Base-by-base conservation (phyloP, 1,140 invertebrate genomes). In the Yoshiicerus persimilis region DNA sequence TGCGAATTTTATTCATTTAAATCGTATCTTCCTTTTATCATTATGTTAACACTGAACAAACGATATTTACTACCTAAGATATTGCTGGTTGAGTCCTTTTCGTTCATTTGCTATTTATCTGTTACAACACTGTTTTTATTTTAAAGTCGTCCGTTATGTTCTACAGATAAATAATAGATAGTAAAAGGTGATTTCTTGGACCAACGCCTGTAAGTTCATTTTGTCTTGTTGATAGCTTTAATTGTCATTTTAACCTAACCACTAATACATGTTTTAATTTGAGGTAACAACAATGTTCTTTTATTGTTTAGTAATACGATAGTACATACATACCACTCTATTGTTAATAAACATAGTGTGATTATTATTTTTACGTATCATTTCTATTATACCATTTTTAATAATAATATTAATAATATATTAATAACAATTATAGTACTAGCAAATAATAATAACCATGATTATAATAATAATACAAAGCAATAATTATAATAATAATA, bases 141-240 rank as follows among this genome's bases (percentile, higher is more conserved):
- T 56, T n/a, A 4, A 56, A 56, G 47, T 56, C 47, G 47, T 56
- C n/a, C 20, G 47, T 56, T 56, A 56, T 56, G n/a, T n/a, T 56
- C 47, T 56, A 56, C 47, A 56, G 47, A 56, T 56, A 56, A 56
- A 56, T 56, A 56, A 56, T 56, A 56, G 16, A 9, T 36, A 38
- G 75, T 80, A 80, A 80, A 70, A 27, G 16, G 66, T 70, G 66
- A 70, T 70, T 70, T 47, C n/a, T 80, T 80, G 75, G 75, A 80
- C 75, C 75, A 80, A 80, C 30, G 75, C 30, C 75, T 80, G n/a
- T 80, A 80, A 80, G 75, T 80, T 80, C 75, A 30, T 80, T 77
- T 70, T 70, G 66, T 70, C 25, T 70, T 80, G 75, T 80, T 80
- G 75, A 80, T 80, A 80, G 75, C 75, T 36, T 80, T 36, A 80